A percentile compares a stretch with the other conserved stretches of the same genome.
Conservation (phyloP, 2,113 vertebrate species). For the Accipiter cooperii region DNA sequence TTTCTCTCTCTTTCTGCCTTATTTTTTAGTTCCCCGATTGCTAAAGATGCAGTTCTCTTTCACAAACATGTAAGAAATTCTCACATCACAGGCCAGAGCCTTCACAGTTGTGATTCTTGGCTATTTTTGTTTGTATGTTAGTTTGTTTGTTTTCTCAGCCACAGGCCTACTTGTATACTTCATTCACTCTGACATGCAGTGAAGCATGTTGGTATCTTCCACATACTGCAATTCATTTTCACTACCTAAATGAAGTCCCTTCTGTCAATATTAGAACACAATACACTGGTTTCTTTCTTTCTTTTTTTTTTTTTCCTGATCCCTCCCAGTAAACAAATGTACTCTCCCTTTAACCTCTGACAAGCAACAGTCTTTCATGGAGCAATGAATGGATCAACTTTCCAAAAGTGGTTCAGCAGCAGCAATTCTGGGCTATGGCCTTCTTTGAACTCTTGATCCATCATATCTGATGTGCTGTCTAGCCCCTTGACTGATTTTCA, state of each 20-base stretch:
- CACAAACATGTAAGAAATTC: neutral
- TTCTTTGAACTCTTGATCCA: neutral
- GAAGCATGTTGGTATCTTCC: neutral
- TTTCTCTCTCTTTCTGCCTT: neutral
- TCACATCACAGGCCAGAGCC: neutral
- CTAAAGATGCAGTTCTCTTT: neutral
- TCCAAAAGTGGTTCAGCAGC: neutral
- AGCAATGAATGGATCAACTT: neutral
- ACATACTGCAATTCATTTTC: neutral
- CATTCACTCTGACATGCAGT: neutral
- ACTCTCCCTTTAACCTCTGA: neutral
- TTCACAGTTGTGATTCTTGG: neutral
- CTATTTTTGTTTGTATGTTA: neutral
- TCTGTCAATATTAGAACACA: neutral
- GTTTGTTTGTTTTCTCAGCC: neutral
- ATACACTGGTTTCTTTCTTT: neutral
- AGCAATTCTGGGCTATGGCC: neutral
- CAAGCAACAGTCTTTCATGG: neutral
- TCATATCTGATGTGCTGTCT: neutral
- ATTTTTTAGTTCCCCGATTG: neutral
- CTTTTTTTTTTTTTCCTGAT: accelerated
- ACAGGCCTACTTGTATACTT: neutral
- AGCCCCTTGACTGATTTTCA: neutral
- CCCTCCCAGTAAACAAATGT: neutral
- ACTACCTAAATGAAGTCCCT: neutral